phyloP scores from a whole-genome alignment of 2,113 vertebrate genomes.

The Tamias sibiricus region DNA sequence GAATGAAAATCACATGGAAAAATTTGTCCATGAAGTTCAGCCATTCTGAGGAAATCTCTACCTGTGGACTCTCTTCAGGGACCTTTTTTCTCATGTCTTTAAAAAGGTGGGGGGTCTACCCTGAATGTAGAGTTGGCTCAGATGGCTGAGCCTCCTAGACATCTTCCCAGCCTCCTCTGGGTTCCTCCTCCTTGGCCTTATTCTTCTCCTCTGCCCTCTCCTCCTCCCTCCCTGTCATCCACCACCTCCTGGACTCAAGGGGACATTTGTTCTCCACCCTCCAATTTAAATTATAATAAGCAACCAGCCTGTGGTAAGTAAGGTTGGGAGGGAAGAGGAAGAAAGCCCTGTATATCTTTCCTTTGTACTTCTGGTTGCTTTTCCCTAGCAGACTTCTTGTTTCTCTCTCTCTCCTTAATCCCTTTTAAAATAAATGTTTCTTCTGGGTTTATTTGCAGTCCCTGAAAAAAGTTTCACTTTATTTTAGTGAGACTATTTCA shows the following conservation, averaged over 20 bases:
- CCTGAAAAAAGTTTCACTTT: slow-evolving; percentile 47
- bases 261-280: slow-evolving; percentile 17
- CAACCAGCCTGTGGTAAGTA: not conserved
- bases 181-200: not conserved
- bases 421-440: slow-evolving; percentile 74
- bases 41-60: slow-evolving; percentile 71
- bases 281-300: slow-evolving; percentile 63
- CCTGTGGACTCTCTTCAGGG: slow-evolving; percentile 65
- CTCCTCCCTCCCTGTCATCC: not conserved
- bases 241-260: not conserved
- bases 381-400: slow-evolving; percentile 18
- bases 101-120: not conserved
- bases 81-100: not conserved
- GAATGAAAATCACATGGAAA: slow-evolving; percentile 87
- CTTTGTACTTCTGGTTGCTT: slow-evolving; percentile 15
- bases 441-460: slow-evolving; percentile 63
- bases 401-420: slow-evolving; percentile 59
- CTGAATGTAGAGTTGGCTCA: not conserved
- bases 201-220: not conserved
- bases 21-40: slow-evolving; percentile 84
- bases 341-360: not conserved
- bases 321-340: not conserved
- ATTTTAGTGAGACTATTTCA: slow-evolving; percentile 60
- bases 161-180: not conserved
- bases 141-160: rapidly evolving